Evolutionary conservation across 2,113 vertebrate genomes (phyloP), one percentile per base, ranked within the genome.

Genomic region (Silurus meridionalis): DNA sequence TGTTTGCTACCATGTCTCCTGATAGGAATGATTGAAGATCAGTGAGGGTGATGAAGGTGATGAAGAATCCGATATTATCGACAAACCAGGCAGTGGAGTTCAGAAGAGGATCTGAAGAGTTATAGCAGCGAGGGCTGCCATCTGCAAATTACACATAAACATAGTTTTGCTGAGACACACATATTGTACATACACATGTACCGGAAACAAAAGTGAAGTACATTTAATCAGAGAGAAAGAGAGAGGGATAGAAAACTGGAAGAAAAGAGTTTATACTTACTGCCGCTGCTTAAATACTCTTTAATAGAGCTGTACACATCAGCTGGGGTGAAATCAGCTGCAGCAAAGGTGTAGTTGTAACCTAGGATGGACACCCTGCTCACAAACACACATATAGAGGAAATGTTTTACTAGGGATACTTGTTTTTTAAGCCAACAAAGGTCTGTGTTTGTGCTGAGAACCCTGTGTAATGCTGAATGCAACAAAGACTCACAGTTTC

Each of bases 51-150:
- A 85, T 80, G 63, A 79, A 85, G 37, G 60, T 64, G 60, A 85
- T 87, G 90, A 95, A 95, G 53, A 1, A 37, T 23, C 93, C 91
- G 0, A 95, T 91, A 81, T 93, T 67, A 71, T 83, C 81, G 74
- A 69, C 89, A 88, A 94, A 93, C 93, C 93, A 95, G 80, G 91
- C 78, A 1, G 89, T 93, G 25, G 94, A 93, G 83, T 93, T 94
- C 0, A 93, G 87, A 23, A 89, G 85, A 10, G 72, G 60, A 55
- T 85, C 74, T 21, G 74, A 85, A 74, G 72, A 46, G 83, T 79
- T 85, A 74, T 91, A 94, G 58, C 83, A 85, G 48, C 87, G 93
- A 23, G 83, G 82, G 23, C 52, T 72, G 66, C 88, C 84, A 89
- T 17, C 86, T 93, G 91, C 5, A 57, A 53, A 79, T 25, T 61